Evolutionary conservation across 1,140 invertebrate species (phyloP).

Genomic region (Zaprionus taronus): DNA sequence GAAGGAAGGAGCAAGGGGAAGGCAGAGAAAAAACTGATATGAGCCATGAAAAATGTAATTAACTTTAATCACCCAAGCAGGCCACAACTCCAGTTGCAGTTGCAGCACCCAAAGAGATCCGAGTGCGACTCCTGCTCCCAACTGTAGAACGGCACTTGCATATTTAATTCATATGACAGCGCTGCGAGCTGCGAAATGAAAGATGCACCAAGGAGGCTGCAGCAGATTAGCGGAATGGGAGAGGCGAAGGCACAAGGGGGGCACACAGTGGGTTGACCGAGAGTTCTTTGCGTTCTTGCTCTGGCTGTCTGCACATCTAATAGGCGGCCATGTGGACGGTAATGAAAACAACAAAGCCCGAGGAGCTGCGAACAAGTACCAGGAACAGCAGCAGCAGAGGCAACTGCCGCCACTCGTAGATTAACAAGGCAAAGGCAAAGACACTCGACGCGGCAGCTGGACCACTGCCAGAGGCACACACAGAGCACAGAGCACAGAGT

Average conservation of each 20-base stretch:
- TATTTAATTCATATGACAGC: conserved; percentile 77
- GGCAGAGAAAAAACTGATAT: conserved; percentile 45
- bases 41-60: conserved; percentile 80
- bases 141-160: conserved; percentile 53
- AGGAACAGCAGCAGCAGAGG: conserved; percentile 41
- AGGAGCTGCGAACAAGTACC: conserved; percentile 57
- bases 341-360: conserved; percentile 81
- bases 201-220: background rate
- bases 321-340: conserved; percentile 78
- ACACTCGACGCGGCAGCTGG: conserved; percentile 63
- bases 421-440: conserved; percentile 76
- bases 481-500: background rate
- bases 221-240: background rate
- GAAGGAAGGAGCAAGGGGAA: background rate
- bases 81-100: conserved; percentile 46
- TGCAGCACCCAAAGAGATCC: conserved; percentile 14
- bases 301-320: conserved; percentile 80
- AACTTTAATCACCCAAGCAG: conserved; percentile 75
- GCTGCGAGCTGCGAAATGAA: conserved; percentile 32
- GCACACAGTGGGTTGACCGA: background rate
- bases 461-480: conserved; percentile 62
- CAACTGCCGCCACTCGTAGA: conserved; percentile 64
- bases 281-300: conserved; percentile 61
- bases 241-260: background rate
- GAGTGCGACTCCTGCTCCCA: conserved; percentile 6